Evolutionary conservation across 2,797 vertebrate genomes (phyloP), one percentile per base, ranked within the genome.

Genomic region (Novumbra hubbsi): DNA sequence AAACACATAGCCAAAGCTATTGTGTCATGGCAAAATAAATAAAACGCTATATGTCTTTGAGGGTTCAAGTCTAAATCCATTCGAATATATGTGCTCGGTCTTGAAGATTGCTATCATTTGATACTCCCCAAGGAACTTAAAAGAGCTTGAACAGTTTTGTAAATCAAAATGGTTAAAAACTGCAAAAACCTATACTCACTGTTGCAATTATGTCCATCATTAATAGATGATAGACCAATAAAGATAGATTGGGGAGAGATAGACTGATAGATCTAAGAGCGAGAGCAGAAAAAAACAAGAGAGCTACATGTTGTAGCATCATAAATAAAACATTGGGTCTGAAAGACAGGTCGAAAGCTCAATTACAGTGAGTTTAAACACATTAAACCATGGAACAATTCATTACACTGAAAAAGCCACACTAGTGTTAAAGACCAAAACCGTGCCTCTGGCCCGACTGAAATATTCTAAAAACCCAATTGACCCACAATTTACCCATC

Each of bases 401-500:
- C 90, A 92, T 92, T 92, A 91, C 91, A 89, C 81, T 0, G 68
- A 85, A 84, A 84, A 86, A 85, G 82, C 82, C 82, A 83, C 84
- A 84, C 78, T 82, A 86, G 87, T 84, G 78, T 87, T 17, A 30
- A 72, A 79, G 87, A 90, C 92, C 90, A 92, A 92, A 89, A 87
- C 82, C 83, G 74, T 48, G 84, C 81, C 84, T 83, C 81, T 80
- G 83, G 85, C 80, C 87, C 77, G 83, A 89, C 88, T 87, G 87
- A 87, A 89, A 92, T 90, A 91, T 89, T 89, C 89, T 90, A 89
- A 91, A 90, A 92, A 91, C 86, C 89, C 73, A 92, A 88, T 87
- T 94, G 90, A 95, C 88, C 81, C 86, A 88, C 73, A 92, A 88
- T 87, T 94, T 90, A 95, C 88, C 81, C 86, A 88, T 92, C 83